A percentile compares a stretch with the other conserved stretches of the same genome.
Conservation (phyloP, 2,797 vertebrate species). For the Chelonia mydas region DNA sequence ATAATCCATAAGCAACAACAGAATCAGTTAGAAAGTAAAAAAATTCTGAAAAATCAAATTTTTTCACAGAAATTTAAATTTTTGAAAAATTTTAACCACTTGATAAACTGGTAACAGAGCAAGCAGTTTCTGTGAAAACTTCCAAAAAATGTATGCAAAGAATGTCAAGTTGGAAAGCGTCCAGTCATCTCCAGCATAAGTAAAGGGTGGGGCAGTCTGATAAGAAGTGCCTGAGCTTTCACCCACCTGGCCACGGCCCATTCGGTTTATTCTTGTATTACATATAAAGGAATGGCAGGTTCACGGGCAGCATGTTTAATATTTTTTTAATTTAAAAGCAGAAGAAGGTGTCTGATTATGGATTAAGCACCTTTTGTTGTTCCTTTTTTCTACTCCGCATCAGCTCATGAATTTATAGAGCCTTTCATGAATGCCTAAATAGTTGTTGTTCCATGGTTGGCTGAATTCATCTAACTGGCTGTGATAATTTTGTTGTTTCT, state of each 20-base stretch:
- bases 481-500: not conserved
- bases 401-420: not conserved
- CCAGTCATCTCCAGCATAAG: not conserved
- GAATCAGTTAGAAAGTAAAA: not conserved
- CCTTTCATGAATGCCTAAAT: not conserved
- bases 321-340: not conserved
- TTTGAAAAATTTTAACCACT: no score
- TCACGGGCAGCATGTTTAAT: not conserved
- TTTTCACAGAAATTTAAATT: not conserved
- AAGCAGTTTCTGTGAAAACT: not conserved
- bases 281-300: not conserved
- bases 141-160: not conserved
- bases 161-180: not conserved
- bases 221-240: not conserved
- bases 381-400: not conserved
- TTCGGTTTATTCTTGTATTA: not conserved
- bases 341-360: not conserved
- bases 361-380: not conserved
- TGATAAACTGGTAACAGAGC: not conserved
- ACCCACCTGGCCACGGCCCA: not conserved
- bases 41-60: not conserved
- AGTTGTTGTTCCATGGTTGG: not conserved
- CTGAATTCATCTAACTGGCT: not conserved
- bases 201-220: not conserved
- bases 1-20: not conserved